These are phyloP conservation scores for Sebastes hubbsi DNA, from an alignment of 2,797 vertebrate species.

Conservation along the genomic window DNA sequence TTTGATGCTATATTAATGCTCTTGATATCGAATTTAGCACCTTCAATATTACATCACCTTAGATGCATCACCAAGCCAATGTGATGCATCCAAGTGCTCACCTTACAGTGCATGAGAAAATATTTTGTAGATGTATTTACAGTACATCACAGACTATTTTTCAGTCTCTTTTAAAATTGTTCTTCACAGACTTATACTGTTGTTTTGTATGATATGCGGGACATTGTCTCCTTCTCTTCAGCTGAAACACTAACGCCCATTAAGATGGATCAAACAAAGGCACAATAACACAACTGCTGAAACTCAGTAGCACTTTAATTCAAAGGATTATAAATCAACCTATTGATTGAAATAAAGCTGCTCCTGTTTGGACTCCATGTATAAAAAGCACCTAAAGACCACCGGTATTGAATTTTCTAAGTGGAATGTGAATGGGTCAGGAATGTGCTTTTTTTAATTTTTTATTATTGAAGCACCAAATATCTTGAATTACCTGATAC, in stretches of 20 bases:
- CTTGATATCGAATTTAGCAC: too few relatives aligned
- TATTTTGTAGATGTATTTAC: not conserved
- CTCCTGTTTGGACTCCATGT: not conserved
- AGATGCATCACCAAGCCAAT: not conserved
- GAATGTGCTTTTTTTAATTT: not conserved
- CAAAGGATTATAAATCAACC: not conserved
- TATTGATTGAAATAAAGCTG: not conserved
- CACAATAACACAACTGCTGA: not conserved
- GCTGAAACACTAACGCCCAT: not conserved
- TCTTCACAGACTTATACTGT: not conserved
- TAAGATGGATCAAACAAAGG: not conserved
- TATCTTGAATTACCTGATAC: not conserved
- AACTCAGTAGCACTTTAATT: not conserved
- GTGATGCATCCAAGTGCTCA: not conserved
- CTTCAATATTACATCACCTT: not conserved
- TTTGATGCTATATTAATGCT: too few relatives aligned
- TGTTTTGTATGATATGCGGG: not conserved
- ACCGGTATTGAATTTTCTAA: not conserved
- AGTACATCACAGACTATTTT: not conserved
- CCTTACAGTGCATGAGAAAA: not conserved
- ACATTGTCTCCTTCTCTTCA: not conserved
- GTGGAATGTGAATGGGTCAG: not conserved
- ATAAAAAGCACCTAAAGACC: not conserved
- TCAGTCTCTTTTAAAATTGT: not conserved
- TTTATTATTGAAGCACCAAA: slow-evolving; percentile 4